phyloP scores from a whole-genome alignment of 2,888 invertebrate species.

The Chydorus sphaericus region DNA sequence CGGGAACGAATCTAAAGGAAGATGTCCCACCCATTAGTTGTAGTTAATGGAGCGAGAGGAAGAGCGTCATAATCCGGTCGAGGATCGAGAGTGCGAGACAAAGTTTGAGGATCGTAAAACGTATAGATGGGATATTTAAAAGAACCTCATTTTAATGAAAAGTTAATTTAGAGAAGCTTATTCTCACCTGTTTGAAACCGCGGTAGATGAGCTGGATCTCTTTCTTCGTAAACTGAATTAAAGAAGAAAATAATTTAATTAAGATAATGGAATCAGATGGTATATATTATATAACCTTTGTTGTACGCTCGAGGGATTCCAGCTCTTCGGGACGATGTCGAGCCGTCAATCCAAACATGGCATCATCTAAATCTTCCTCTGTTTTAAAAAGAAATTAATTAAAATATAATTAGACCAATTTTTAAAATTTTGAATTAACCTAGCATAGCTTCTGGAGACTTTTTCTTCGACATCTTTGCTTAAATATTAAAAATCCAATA shows the following conservation, averaged over 20 bases:
- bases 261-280: too few relatives aligned
- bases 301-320: conserved; percentile 54
- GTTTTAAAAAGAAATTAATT: background rate
- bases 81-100: too few relatives aligned
- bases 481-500: background rate
- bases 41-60: too few relatives aligned
- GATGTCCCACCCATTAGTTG: too few relatives aligned
- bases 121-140: too few relatives aligned
- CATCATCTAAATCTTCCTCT: conserved; percentile 9
- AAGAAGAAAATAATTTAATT: too few relatives aligned
- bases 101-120: too few relatives aligned
- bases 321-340: conserved; percentile 68
- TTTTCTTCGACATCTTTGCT: background rate
- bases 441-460: background rate
- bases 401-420: background rate
- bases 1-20: too few relatives aligned
- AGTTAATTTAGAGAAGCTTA: too few relatives aligned
- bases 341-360: background rate
- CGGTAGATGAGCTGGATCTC: conserved; percentile 82
- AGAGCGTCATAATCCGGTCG: too few relatives aligned
- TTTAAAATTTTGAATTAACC: background rate
- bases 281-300: too few relatives aligned
- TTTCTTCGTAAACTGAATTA: conserved; percentile 59
- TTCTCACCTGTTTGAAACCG: conserved; percentile 83
- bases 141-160: too few relatives aligned